A percentile compares a stretch with the other conserved stretches of the same genome.
phyloP scores from a whole-genome alignment of 23 tunicate genomes.

The Trididemnum clinides region DNA sequence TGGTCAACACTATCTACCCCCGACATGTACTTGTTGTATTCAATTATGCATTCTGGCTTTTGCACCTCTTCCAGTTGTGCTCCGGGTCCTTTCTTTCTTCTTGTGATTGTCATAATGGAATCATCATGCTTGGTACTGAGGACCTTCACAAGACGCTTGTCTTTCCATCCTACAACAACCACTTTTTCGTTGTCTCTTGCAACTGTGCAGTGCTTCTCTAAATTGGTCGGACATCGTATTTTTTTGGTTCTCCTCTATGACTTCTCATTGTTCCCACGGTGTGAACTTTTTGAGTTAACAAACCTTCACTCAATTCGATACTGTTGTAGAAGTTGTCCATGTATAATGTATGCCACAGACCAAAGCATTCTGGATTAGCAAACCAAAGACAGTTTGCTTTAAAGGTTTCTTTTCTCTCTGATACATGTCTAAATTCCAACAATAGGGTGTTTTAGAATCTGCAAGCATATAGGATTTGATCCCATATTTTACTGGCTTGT shows the following conservation, averaged over 20 bases:
- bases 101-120: background rate
- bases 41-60: constrained; percentile 33
- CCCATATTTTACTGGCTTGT: constrained; percentile 42
- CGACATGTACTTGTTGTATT: constrained; percentile 50
- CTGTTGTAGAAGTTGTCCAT: constrained; percentile 48
- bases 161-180: constrained; percentile 27
- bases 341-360: constrained; percentile 23
- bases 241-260: constrained; percentile 30
- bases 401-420: background rate
- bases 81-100: background rate
- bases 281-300: constrained; percentile 10
- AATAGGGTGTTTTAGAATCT: constrained; percentile 23
- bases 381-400: constrained; percentile 16
- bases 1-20: constrained; percentile 36
- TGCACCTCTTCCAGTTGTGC: constrained; percentile 13
- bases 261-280: constrained; percentile 4
- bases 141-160: constrained; percentile 39
- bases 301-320: constrained; percentile 15
- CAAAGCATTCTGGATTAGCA: constrained; percentile 8
- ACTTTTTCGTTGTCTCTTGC: constrained; percentile 5
- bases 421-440: constrained; percentile 28
- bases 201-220: background rate
- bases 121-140: constrained; percentile 45
- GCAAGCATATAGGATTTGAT: constrained; percentile 41
- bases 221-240: background rate